A percentile compares a stretch with the other conserved stretches of the same genome.
phyloP scores from a whole-genome alignment of 35 echinoderm and acorn worm genomes.

The Heliocidaris tuberculata region DNA sequence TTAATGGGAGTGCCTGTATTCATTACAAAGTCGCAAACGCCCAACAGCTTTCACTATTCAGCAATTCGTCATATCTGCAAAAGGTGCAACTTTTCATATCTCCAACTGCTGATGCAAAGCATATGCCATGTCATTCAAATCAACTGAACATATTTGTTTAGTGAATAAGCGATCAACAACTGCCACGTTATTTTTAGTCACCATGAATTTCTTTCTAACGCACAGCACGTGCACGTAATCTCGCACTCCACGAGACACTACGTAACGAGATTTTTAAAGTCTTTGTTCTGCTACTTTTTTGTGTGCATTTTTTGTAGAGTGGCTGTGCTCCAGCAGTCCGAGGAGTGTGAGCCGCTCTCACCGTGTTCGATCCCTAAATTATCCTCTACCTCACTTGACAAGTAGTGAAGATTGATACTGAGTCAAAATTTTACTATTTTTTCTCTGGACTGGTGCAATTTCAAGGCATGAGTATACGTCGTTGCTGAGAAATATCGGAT shows the following conservation, averaged over 20 bases:
- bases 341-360: conserved; percentile 44
- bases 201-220: background rate
- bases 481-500: conserved; percentile 47
- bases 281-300: conserved; percentile 51
- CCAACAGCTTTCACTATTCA: too few relatives aligned
- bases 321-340: conserved; percentile 39
- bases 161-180: conserved; percentile 8
- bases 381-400: conserved; percentile 42
- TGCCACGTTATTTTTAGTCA: conserved; percentile 39
- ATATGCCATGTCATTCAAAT: background rate
- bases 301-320: conserved; percentile 24
- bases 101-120: background rate
- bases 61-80: too few relatives aligned
- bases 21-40: too few relatives aligned
- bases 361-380: conserved; percentile 7
- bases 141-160: conserved; percentile 12
- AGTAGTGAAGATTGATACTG: conserved; percentile 22
- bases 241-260: background rate
- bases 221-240: background rate
- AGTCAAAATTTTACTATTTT: background rate
- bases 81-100: too few relatives aligned
- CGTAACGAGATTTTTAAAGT: background rate
- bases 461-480: conserved; percentile 13
- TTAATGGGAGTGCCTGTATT: too few relatives aligned
- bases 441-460: background rate